phyloP scores from a whole-genome alignment of 2,113 vertebrate genomes.

The Chrysemys picta region DNA sequence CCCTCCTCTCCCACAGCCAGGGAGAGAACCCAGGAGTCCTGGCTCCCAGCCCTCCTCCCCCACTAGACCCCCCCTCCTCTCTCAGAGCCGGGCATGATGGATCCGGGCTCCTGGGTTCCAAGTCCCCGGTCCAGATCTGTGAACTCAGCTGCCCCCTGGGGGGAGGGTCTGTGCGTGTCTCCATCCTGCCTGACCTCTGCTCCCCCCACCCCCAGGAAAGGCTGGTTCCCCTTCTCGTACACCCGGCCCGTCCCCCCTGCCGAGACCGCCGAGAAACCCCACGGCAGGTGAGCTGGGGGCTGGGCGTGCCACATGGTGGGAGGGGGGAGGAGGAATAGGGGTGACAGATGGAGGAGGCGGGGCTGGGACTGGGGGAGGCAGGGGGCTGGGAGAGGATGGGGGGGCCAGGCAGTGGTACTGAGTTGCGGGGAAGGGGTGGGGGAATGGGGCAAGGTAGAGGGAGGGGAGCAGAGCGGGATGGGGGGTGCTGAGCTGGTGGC shows the following conservation, averaged over 20 bases:
- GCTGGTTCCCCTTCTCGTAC: conserved; percentile 90
- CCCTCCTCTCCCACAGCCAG: too few relatives aligned
- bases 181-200: background rate
- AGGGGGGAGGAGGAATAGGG: background rate
- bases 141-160: background rate
- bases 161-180: background rate
- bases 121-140: background rate
- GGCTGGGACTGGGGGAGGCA: too few relatives aligned
- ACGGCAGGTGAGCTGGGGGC: conserved; percentile 68
- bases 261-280: conserved; percentile 68
- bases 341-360: too few relatives aligned
- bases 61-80: too few relatives aligned
- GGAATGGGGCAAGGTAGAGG: too few relatives aligned
- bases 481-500: background rate
- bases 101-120: too few relatives aligned
- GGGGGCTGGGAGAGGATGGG: too few relatives aligned
- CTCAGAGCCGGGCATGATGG: too few relatives aligned
- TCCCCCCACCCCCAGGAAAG: conserved; percentile 78
- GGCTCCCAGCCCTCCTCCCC: too few relatives aligned
- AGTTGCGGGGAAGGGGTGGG: background rate
- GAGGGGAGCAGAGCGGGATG: background rate
- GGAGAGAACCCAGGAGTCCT: too few relatives aligned
- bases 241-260: conserved; percentile 76
- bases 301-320: too few relatives aligned
- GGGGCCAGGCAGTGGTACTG: background rate